Evolutionary conservation across 2,113 vertebrate genomes (phyloP).

Genomic region (Charadrius vociferus): DNA sequence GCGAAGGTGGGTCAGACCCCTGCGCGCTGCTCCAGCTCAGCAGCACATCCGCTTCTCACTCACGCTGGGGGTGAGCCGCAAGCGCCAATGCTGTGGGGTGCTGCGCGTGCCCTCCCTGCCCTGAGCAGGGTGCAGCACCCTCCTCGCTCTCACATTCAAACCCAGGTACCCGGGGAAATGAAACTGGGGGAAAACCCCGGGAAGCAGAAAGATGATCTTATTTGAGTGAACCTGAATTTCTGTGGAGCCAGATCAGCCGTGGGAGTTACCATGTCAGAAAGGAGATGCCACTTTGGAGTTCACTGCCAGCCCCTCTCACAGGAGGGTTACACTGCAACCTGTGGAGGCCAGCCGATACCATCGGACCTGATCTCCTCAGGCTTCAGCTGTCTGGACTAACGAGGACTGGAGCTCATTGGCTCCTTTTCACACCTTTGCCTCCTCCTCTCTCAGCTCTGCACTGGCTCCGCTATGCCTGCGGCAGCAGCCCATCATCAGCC

Average conservation of each 20-base stretch:
- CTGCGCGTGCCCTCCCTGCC: background rate
- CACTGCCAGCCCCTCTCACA: background rate
- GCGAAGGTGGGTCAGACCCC: background rate
- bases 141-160: background rate
- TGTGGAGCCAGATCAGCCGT: rapidly evolving
- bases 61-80: too few species aligned
- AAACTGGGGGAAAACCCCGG: background rate
- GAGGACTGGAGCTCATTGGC: too few species aligned
- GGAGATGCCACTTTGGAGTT: background rate
- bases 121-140: background rate
- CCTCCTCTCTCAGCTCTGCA: too few species aligned
- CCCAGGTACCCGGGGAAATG: background rate
- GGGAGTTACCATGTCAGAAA: background rate
- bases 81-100: rapidly evolving
- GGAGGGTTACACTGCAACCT: background rate
- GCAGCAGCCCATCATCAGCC: too few species aligned
- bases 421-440: too few species aligned
- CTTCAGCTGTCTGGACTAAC: too few species aligned
- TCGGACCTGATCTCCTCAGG: too few species aligned
- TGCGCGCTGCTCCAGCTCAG: rapidly evolving
- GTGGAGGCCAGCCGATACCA: too few species aligned
- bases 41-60: background rate
- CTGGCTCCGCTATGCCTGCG: too few species aligned
- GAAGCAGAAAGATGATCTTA: background rate
- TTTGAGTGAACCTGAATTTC: background rate